Base-by-base conservation (phyloP, 2,888 invertebrate genomes). In the Tinea semifulvella region DNA sequence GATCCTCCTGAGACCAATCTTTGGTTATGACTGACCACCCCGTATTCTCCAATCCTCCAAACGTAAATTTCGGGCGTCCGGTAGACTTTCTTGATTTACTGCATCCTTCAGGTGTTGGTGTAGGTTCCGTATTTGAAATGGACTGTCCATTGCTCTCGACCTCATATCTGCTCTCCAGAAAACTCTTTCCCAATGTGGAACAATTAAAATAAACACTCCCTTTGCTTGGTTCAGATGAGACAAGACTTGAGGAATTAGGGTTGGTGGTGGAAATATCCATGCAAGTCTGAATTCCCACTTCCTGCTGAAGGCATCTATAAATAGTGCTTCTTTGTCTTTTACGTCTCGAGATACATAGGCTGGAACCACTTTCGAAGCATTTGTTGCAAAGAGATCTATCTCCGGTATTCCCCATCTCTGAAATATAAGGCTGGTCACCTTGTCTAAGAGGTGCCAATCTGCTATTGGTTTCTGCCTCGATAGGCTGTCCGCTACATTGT, bases 211-310 rank as follows among this genome's bases (percentile, higher is more conserved):
- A 4, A 8, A 28, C 11, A 6, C 40, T 6, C 52, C 53, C 1
- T 17, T 19, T 4, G 51, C 31, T 7, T 22, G 27, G 42, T 54
- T 50, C 3, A 57, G 38, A 20, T 57, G 53, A 2, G 18, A 46
- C 0, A 56, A 46, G 0, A 56, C 51, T 3, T 40, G 35, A 14
- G 54, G 55, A 3, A 55, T 51, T 6, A 54, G 36, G 0, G 50
- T 45, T 38, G 56, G 54, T 26, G 52, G 55, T 0, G 56, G 53
- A 11, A 53, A 54, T 0, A 53, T 14, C 54, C 53, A 56, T 0
- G 52, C 51, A 6, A 56, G 44, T 1, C 31, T 25, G 38, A 18
- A 51, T 2, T 18, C 3, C 51, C 50, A 52, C 4, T 6, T 8
- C 14, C 35, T 19, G 36, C 47, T 49, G 47, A 50, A 52, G 1